Evolutionary conservation across 1,140 invertebrate species (phyloP).

Genomic region (Cryptotermes secundus): DNA sequence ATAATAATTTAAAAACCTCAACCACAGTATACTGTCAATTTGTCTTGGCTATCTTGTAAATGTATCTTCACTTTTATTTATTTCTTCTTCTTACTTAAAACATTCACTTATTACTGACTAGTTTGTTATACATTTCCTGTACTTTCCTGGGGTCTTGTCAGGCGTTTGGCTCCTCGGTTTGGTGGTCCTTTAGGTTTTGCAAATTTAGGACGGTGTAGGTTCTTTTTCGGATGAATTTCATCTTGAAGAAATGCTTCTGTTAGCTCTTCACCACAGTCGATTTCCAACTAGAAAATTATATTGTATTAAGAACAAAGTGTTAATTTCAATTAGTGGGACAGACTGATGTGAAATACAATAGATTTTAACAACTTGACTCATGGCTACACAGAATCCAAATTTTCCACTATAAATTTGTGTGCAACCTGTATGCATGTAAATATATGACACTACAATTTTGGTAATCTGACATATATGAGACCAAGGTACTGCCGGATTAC

Average conservation of each 20-base stretch:
- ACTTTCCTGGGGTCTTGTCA: constrained; percentile 68
- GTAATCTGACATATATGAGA: too few species aligned
- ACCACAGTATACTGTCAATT: not conserved
- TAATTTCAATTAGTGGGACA: not conserved
- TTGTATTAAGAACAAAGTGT: not conserved
- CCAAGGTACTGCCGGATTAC: too few species aligned
- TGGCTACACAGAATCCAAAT: too few species aligned
- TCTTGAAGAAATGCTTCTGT: constrained; percentile 88
- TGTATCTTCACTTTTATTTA: not conserved
- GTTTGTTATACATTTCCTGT: constrained; percentile 20
- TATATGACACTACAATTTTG: too few species aligned
- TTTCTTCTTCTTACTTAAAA: not conserved
- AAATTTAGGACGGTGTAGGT: constrained; percentile 86
- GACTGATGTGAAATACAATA: too few species aligned
- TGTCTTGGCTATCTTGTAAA: too few species aligned
- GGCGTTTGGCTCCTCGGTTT: constrained; percentile 83
- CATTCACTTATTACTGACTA: constrained; percentile 24
- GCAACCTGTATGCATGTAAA: too few species aligned
- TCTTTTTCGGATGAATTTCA: constrained; percentile 92
- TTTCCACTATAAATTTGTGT: too few species aligned
- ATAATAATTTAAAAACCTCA: not conserved
- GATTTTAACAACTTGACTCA: too few species aligned
- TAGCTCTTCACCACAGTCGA: constrained; percentile 84
- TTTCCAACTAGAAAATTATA: constrained; percentile 75
- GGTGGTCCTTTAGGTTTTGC: constrained; percentile 94